Conservation (phyloP, 1,140 invertebrate genomes). For the Colletes latitarsis region DNA sequence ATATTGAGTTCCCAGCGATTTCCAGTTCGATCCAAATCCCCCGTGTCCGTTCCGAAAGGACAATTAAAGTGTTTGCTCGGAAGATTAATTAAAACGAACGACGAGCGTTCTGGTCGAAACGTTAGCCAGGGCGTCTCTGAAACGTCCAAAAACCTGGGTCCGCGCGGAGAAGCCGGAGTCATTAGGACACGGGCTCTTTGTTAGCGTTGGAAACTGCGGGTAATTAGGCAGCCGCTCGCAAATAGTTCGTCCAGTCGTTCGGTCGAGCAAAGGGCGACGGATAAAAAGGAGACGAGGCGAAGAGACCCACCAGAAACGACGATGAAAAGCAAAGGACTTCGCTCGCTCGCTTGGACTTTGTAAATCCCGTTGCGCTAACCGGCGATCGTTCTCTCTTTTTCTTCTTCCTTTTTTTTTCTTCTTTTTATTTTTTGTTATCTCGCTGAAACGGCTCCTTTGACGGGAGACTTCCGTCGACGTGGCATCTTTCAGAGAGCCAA, state of each 20-base stretch:
- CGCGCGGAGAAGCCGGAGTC: conserved; percentile 56
- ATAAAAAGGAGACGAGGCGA: conserved; percentile 31
- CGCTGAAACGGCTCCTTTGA: background rate
- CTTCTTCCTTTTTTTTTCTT: background rate
- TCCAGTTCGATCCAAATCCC: background rate
- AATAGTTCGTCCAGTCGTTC: conserved; percentile 66
- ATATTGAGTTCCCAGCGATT: conserved; percentile 7
- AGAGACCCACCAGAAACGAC: background rate
- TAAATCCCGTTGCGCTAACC: conserved; percentile 40
- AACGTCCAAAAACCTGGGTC: conserved; percentile 50
- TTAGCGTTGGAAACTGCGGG: conserved; percentile 74
- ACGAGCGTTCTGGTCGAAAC: background rate
- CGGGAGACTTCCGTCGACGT: conserved; percentile 27
- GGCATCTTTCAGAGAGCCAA: conserved; percentile 13
- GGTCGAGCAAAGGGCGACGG: background rate
- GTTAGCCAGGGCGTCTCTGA: background rate
- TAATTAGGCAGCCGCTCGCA: conserved; percentile 75
- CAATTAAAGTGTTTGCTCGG: background rate
- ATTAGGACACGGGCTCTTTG: conserved; percentile 63
- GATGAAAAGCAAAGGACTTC: background rate
- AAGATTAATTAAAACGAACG: conserved; percentile 7
- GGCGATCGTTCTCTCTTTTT: background rate
- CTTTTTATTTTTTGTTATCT: background rate
- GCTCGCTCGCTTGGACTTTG: conserved; percentile 15
- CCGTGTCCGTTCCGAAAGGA: background rate